Percentiles rank a stretch among this genome's conserved stretches.
These are phyloP conservation scores for Isoperla grammatica DNA, from an alignment of 2,888 invertebrate species.

Conservation along the genomic window DNA sequence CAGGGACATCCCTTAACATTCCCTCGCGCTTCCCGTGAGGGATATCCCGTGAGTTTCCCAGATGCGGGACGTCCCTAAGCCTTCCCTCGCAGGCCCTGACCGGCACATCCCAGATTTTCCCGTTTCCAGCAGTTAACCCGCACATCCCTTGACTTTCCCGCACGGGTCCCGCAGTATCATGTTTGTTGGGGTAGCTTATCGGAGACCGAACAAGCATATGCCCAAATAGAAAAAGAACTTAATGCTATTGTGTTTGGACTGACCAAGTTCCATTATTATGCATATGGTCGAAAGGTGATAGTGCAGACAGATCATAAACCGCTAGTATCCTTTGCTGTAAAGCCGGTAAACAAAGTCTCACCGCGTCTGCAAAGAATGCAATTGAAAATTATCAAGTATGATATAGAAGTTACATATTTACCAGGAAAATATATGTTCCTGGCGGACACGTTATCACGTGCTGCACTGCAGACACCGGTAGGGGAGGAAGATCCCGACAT, in stretches of 20 bases:
- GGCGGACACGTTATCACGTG: background rate
- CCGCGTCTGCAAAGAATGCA: background rate
- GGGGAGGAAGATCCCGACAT: background rate
- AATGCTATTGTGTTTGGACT: slow-evolving; percentile 11
- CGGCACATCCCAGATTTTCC: too few relatives aligned
- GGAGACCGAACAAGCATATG: background rate
- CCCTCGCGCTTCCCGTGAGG: too few relatives aligned
- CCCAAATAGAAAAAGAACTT: background rate
- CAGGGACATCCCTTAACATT: too few relatives aligned
- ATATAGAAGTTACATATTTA: background rate
- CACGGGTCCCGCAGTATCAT: too few relatives aligned
- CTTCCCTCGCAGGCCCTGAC: too few relatives aligned
- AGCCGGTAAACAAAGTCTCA: background rate
- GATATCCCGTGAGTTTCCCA: too few relatives aligned
- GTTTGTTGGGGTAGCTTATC: slow-evolving; percentile 16
- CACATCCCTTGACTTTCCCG: too few relatives aligned
- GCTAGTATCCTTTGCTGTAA: background rate
- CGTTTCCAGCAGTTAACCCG: too few relatives aligned
- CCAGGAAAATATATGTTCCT: background rate
- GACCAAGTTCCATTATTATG: slow-evolving; percentile 11
- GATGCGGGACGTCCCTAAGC: too few relatives aligned
- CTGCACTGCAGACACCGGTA: background rate
- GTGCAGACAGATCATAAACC: slow-evolving; percentile 15
- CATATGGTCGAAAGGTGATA: slow-evolving; percentile 2
- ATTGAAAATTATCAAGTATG: background rate